Conservation (phyloP, 2,797 vertebrate species). For the Decapterus maruadsi region DNA sequence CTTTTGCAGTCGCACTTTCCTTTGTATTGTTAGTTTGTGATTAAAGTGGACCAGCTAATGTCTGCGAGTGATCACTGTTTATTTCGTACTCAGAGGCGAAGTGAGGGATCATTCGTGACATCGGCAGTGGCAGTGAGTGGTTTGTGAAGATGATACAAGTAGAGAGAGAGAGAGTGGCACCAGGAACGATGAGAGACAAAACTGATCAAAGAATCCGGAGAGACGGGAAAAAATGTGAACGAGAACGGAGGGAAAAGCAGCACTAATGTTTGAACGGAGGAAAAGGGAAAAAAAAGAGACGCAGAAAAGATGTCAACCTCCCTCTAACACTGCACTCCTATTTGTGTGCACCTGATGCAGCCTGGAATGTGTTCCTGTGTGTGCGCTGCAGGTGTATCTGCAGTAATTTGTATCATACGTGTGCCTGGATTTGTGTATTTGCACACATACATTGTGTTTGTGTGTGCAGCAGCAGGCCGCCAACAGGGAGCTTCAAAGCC, state of each 20-base stretch:
- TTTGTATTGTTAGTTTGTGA: slow-evolving; percentile 9
- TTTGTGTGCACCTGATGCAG: slow-evolving; percentile 8
- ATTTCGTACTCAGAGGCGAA: slow-evolving; percentile 9
- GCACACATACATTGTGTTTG: not conserved
- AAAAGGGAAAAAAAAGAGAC: not conserved
- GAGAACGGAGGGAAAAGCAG: slow-evolving; percentile 1
- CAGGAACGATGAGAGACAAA: slow-evolving; percentile 50
- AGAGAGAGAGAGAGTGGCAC: slow-evolving; percentile 7
- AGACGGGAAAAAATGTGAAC: slow-evolving; percentile 53
- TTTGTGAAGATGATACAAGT: slow-evolving; percentile 34
- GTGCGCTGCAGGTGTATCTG: not conserved
- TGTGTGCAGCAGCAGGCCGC: slow-evolving; percentile 32
- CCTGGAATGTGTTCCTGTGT: not conserved
- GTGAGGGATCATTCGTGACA: slow-evolving; percentile 15
- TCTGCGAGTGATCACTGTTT: slow-evolving; percentile 8
- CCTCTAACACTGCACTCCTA: slow-evolving; percentile 1
- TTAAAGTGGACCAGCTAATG: not conserved
- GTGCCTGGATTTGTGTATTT: slow-evolving; percentile 28
- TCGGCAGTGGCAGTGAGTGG: not conserved
- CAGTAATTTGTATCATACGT: slow-evolving; percentile 1
- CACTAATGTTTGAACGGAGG: not conserved
- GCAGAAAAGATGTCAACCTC: slow-evolving; percentile 31
- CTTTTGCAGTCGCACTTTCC: not conserved
- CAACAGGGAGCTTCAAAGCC: slow-evolving; percentile 57
- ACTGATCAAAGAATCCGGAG: slow-evolving; percentile 65